Base-by-base conservation (phyloP, 2,113 vertebrate genomes). In the Scartelaos histophorus region DNA sequence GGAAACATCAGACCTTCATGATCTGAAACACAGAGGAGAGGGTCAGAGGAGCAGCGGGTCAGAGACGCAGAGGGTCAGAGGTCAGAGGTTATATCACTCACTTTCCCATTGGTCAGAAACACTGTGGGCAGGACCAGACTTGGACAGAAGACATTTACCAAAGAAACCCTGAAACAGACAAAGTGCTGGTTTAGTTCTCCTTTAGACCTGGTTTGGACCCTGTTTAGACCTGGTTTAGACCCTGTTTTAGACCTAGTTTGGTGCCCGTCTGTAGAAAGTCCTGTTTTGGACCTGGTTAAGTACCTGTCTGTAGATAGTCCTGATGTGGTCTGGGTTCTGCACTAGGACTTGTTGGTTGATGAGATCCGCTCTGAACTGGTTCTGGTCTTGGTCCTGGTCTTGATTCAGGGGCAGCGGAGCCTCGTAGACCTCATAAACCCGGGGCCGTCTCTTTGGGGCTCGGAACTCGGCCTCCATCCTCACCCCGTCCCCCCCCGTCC, bases 81-180 rank as follows among this genome's bases (percentile, higher is more conserved):
- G 4, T 5, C 58, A 46, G 58, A 12, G 3, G 2, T 17, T 13
- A 43, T 38, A 24, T 45, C 58, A 79, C 73, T 93, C 91, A 98
- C 97, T 90, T 92, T 93, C 92, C 96, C 96, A 97, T 54, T 90
- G 92, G 58, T 95, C 91, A 29, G 94, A 96, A 79, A 95, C 80
- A 77, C 87, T 93, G 90, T 95, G 94, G 62, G 90, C 91, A 0
- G 97, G 97, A 54, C 94, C 88, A 80, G 95, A 95, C 91, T 95
- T 95, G 47, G 97, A 98, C 65, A 99, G 91, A 74, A 97, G 74
- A 0, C 97, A 97, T 93, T 98, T 99, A 35, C 97, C 97, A 89
- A 98, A 98, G 79, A 94, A 98, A 45, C 97, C 97, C 97, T 99
- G 66, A 70, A 69, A 29, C 45, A 73, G 65, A n/a, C n/a, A 43